These are phyloP conservation scores for Sebastes hubbsi DNA, from an alignment of 2,797 vertebrate genomes.

Conservation along the genomic window DNA sequence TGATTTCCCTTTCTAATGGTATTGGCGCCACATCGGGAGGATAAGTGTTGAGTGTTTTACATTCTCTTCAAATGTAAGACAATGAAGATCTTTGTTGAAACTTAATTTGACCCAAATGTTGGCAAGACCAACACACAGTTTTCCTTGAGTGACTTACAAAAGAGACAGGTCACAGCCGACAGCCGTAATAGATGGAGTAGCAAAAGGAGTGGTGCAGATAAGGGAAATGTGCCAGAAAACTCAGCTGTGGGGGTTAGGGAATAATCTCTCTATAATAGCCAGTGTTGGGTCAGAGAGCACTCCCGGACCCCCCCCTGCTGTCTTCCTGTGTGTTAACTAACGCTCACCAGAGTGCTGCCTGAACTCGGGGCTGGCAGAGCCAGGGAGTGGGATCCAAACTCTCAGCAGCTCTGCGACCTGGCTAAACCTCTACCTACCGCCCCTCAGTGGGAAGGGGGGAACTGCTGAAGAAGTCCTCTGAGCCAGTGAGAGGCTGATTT, in stretches of 20 bases:
- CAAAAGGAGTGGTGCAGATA: constrained; percentile 65
- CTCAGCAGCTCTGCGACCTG: constrained; percentile 68
- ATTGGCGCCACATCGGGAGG: constrained; percentile 36
- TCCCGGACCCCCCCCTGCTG: constrained; percentile 46
- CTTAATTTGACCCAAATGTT: constrained; percentile 74
- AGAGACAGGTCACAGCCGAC: constrained; percentile 76
- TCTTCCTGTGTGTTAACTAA: constrained; percentile 82
- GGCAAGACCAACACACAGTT: constrained; percentile 43
- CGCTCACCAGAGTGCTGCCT: constrained; percentile 70
- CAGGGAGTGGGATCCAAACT: constrained; percentile 60
- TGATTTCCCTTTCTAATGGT: constrained; percentile 47
- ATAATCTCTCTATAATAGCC: constrained; percentile 80
- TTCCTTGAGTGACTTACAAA: constrained; percentile 68
- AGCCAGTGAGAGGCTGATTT: constrained; percentile 56
- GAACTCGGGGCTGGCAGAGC: constrained; percentile 65
- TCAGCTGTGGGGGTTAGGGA: constrained; percentile 77
- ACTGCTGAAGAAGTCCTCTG: constrained; percentile 41
- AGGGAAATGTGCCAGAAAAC: constrained; percentile 75
- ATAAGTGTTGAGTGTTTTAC: constrained; percentile 53
- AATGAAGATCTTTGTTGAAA: constrained; percentile 66
- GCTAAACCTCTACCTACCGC: constrained; percentile 56
- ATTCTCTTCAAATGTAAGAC: constrained; percentile 49
- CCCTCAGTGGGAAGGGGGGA: constrained; percentile 37
- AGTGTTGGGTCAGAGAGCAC: constrained; percentile 78
- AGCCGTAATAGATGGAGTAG: constrained; percentile 72